Evolutionary conservation across 2,888 invertebrate species (phyloP).

Genomic region (Agrotis clavis): DNA sequence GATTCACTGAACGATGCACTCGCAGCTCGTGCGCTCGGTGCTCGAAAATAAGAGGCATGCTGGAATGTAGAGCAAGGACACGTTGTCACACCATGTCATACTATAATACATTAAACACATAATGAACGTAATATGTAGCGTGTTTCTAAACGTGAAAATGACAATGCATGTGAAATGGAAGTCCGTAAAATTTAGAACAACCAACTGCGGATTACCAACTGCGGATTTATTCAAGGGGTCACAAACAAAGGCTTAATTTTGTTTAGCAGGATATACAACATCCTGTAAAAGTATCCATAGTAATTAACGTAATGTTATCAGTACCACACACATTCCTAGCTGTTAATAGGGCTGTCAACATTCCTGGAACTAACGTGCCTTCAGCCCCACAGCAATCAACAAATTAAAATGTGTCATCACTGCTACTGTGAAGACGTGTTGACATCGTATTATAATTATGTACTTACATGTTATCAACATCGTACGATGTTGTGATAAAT

Average conservation of each 20-base stretch:
- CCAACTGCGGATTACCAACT: slow-evolving; percentile 26
- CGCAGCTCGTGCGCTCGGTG: neutral
- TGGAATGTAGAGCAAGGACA: slow-evolving; percentile 38
- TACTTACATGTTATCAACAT: slow-evolving; percentile 60
- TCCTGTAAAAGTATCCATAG: slow-evolving; percentile 11
- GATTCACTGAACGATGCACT: slow-evolving; percentile 11
- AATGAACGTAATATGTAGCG: neutral
- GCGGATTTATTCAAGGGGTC: neutral
- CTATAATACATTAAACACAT: neutral
- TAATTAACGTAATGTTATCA: neutral
- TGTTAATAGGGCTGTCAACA: slow-evolving; percentile 11
- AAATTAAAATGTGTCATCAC: slow-evolving; percentile 48
- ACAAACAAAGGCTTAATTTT: neutral
- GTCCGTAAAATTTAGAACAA: slow-evolving; percentile 18
- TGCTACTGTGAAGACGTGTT: slow-evolving; percentile 21
- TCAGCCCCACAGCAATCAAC: slow-evolving; percentile 36
- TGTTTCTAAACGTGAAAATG: neutral
- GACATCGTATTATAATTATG: slow-evolving; percentile 52
- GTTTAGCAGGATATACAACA: slow-evolving; percentile 7
- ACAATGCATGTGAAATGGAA: neutral
- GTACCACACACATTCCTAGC: slow-evolving; percentile 30
- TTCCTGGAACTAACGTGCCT: slow-evolving; percentile 29
- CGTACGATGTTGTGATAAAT: slow-evolving; percentile 67
- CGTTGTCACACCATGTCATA: slow-evolving; percentile 12
- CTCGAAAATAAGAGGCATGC: slow-evolving; percentile 4